A percentile compares a stretch with the other conserved stretches of the same genome.
Evolutionary conservation across 2,113 vertebrate species (phyloP).

Genomic region (Ictalurus punctatus): DNA sequence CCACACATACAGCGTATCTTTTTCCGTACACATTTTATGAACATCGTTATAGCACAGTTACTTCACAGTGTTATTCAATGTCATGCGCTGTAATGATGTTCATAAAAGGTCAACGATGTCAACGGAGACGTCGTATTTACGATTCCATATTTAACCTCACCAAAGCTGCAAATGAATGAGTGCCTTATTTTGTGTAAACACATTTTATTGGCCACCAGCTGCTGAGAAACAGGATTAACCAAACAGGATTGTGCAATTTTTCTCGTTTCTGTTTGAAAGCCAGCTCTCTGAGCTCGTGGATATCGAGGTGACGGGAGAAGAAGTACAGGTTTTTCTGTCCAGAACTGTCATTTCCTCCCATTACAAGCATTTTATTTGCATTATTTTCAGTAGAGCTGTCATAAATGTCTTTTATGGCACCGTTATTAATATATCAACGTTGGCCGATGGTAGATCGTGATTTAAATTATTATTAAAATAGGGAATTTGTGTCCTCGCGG

Average conservation of each 20-base stretch:
- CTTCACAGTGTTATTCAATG: neutral
- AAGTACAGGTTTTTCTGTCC: neutral
- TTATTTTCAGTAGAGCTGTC: neutral
- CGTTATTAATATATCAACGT: neutral
- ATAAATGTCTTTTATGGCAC: neutral
- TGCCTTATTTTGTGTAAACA: neutral
- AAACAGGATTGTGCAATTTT: neutral
- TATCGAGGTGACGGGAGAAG: neutral
- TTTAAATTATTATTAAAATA: neutral
- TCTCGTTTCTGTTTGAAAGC: neutral
- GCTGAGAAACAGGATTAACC: constrained; percentile 1
- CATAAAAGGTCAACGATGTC: constrained; percentile 2
- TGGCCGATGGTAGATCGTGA: neutral
- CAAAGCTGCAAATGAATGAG: neutral
- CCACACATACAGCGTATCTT: too few relatives aligned
- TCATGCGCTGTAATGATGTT: neutral
- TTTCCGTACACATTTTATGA: neutral
- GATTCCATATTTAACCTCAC: neutral
- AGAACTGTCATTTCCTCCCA: neutral
- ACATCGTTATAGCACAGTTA: neutral
- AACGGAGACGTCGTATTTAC: neutral
- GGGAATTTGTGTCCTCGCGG: neutral
- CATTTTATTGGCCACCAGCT: neutral
- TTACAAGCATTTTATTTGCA: neutral
- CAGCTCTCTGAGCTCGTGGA: neutral